Evolutionary conservation across 2,113 vertebrate genomes (phyloP).

Genomic region (Ammodytes dubius): DNA sequence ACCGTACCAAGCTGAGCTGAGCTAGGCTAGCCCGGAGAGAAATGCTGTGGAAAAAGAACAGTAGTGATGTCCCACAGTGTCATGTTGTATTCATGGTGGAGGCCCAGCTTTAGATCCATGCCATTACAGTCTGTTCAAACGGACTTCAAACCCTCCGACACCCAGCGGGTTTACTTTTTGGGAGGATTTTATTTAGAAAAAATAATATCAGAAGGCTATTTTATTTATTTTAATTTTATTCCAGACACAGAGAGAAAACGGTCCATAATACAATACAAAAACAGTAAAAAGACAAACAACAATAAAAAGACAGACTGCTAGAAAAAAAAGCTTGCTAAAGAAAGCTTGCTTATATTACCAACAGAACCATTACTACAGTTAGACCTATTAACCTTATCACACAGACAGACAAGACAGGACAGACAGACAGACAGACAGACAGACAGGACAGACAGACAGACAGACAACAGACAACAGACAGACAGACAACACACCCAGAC

Average conservation of each 20-base stretch:
- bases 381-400: background rate
- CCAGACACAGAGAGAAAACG: too few species aligned
- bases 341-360: background rate
- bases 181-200: slow-evolving; percentile 23
- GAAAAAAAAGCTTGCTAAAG: background rate
- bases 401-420: background rate
- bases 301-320: too few species aligned
- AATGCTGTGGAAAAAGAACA: slow-evolving; percentile 39
- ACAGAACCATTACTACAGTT: background rate
- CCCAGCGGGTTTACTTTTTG: slow-evolving; percentile 32
- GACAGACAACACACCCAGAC: too few species aligned
- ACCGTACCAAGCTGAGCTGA: slow-evolving; percentile 45
- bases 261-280: too few species aligned
- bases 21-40: slow-evolving; percentile 62
- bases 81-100: slow-evolving; percentile 34
- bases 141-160: slow-evolving; percentile 29
- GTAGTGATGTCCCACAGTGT: slow-evolving; percentile 24
- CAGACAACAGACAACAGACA: too few species aligned
- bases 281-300: too few species aligned
- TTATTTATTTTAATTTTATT: too few species aligned
- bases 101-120: slow-evolving; percentile 31
- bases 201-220: background rate
- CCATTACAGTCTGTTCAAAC: slow-evolving; percentile 51
- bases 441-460: too few species aligned
- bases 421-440: too few species aligned